Evolutionary conservation across 2,888 invertebrate genomes (phyloP).

Genomic region (Sminthurinus aureus): DNA sequence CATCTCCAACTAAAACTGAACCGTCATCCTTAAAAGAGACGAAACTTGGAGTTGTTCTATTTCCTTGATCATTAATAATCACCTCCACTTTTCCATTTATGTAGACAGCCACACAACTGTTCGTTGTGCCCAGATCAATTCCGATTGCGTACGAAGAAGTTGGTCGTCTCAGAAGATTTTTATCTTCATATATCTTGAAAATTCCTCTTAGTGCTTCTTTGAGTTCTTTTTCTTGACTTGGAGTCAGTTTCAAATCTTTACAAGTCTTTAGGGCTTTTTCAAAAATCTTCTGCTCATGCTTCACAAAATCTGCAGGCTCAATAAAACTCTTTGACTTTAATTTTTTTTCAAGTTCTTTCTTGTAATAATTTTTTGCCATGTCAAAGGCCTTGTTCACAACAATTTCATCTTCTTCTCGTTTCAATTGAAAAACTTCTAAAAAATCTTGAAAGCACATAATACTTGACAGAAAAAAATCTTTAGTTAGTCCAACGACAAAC

Average conservation of each 20-base stretch:
- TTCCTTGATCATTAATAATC: neutral
- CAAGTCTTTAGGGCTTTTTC: neutral
- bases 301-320: neutral
- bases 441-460: neutral
- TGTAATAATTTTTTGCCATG: conserved; percentile 9
- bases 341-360: conserved; percentile 18
- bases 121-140: conserved; percentile 20
- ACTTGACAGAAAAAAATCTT: too few species aligned
- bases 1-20: neutral
- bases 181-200: conserved; percentile 2
- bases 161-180: neutral
- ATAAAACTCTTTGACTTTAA: neutral
- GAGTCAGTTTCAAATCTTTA: conserved; percentile 1
- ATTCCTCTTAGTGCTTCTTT: neutral
- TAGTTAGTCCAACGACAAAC: too few species aligned
- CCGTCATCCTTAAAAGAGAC: conserved; percentile 44
- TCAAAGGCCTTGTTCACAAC: neutral
- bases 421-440: neutral
- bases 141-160: neutral
- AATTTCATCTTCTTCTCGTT: conserved; percentile 8
- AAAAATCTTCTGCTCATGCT: neutral
- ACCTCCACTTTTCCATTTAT: conserved; percentile 1
- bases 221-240: conserved; percentile 26
- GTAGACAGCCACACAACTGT: neutral
- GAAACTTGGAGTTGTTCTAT: conserved; percentile 1